phyloP scores from a whole-genome alignment of 2,888 invertebrate species.

The Conops quadrifasciatus region DNA sequence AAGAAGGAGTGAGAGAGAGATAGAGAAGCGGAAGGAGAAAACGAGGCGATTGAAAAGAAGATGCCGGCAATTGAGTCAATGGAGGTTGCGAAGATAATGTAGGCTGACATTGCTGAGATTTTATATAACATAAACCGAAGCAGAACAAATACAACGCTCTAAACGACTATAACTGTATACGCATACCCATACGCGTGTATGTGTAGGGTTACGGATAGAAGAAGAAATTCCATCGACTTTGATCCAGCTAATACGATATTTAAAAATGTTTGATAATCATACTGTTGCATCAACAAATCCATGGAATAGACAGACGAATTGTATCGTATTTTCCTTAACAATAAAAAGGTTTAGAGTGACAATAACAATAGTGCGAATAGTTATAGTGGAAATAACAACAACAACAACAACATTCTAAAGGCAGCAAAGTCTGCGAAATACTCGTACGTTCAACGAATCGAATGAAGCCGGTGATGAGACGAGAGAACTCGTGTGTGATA shows the following conservation, averaged over 20 bases:
- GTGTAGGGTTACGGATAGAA: neutral
- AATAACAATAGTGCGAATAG: neutral
- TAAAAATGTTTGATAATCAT: no score
- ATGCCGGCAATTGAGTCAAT: no score
- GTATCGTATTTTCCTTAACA: no score
- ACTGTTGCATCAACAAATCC: neutral
- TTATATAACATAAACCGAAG: slow-evolving; percentile 1
- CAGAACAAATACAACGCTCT: no score
- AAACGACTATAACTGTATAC: no score
- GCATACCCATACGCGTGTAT: neutral
- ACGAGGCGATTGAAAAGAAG: neutral
- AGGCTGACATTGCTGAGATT: neutral
- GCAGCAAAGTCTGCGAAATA: no score
- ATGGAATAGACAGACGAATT: no score
- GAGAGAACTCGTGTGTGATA: no score
- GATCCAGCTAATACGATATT: no score
- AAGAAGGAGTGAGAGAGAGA: neutral
- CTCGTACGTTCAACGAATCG: no score
- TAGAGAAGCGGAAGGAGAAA: neutral
- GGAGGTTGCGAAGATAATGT: neutral
- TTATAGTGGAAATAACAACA: neutral
- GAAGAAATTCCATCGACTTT: no score
- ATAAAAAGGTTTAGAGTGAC: neutral
- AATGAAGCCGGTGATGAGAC: no score
- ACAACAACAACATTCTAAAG: neutral